A percentile compares a stretch with the other conserved stretches of the same genome.
These are phyloP conservation scores for Hylia prasina DNA, from an alignment of 2,113 vertebrate genomes.

Conservation along the genomic window DNA sequence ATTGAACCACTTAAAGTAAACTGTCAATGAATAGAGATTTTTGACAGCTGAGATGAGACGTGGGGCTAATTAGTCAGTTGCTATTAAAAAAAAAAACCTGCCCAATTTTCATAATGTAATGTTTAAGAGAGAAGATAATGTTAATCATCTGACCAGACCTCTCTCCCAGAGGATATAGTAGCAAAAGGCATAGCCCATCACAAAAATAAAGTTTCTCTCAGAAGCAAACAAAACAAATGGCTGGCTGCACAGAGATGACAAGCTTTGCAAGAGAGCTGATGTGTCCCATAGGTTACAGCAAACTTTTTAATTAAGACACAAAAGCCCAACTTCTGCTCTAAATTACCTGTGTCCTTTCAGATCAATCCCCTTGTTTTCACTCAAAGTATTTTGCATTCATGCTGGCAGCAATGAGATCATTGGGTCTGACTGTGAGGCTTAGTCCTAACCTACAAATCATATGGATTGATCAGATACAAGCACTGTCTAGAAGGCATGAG, in stretches of 20 bases:
- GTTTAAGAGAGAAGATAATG: constrained; percentile 70
- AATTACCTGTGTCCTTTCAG: constrained; percentile 53
- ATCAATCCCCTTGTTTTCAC: constrained; percentile 27
- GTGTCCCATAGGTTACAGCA: not conserved
- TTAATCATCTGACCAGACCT: constrained; percentile 70
- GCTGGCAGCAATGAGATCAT: constrained; percentile 47
- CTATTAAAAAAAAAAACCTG: constrained; percentile 41
- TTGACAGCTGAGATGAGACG: constrained; percentile 70
- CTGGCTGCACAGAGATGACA: constrained; percentile 23
- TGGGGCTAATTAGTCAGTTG: constrained; percentile 70
- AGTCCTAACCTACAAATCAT: constrained; percentile 48
- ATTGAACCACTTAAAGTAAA: constrained; percentile 81
- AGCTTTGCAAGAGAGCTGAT: constrained; percentile 27
- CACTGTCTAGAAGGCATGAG: not conserved
- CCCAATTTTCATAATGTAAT: constrained; percentile 66
- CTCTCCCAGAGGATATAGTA: constrained; percentile 7
- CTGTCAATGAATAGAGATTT: constrained; percentile 70
- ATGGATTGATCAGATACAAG: constrained; percentile 10
- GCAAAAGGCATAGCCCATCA: not conserved
- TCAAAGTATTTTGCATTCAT: constrained; percentile 35
- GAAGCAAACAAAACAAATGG: constrained; percentile 28
- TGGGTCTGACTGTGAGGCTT: constrained; percentile 24
- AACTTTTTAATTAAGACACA: constrained; percentile 59
- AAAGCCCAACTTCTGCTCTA: constrained; percentile 28
- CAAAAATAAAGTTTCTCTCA: not conserved